Evolutionary conservation across 2,113 vertebrate genomes (phyloP).

Genomic region (Notechis scutatus): DNA sequence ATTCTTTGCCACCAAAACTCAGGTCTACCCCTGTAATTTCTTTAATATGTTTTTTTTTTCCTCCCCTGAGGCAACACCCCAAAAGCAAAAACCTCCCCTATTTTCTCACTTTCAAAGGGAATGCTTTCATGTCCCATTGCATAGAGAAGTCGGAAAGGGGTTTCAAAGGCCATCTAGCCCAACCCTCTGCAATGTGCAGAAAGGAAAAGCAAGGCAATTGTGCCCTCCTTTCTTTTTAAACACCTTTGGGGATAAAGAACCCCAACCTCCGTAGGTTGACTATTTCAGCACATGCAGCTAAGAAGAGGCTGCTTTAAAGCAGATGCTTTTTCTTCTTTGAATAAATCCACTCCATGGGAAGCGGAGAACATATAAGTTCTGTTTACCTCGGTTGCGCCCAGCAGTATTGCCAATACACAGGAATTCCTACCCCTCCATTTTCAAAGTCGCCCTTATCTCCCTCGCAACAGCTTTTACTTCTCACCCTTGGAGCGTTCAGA

Average conservation of each 20-base stretch:
- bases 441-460: accelerated
- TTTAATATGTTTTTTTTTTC: neutral
- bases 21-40: neutral
- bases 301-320: neutral
- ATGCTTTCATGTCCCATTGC: neutral
- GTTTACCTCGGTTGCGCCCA: neutral
- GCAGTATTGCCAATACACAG: neutral
- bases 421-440: accelerated
- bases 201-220: neutral
- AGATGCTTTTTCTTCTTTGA: neutral
- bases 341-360: neutral
- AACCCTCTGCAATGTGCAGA: neutral
- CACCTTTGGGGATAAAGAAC: neutral
- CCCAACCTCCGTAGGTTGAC: neutral
- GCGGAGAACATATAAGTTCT: neutral
- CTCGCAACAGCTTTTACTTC: conserved; percentile 40
- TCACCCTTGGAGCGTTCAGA: neutral
- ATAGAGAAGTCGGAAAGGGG: neutral
- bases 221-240: neutral
- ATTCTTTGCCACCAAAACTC: neutral
- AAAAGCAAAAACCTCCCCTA: neutral
- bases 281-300: neutral
- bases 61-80: neutral
- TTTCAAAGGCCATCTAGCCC: neutral
- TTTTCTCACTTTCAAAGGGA: neutral